These are phyloP conservation scores for Micromesistius poutassou DNA, from an alignment of 2,797 vertebrate species.

Conservation along the genomic window DNA sequence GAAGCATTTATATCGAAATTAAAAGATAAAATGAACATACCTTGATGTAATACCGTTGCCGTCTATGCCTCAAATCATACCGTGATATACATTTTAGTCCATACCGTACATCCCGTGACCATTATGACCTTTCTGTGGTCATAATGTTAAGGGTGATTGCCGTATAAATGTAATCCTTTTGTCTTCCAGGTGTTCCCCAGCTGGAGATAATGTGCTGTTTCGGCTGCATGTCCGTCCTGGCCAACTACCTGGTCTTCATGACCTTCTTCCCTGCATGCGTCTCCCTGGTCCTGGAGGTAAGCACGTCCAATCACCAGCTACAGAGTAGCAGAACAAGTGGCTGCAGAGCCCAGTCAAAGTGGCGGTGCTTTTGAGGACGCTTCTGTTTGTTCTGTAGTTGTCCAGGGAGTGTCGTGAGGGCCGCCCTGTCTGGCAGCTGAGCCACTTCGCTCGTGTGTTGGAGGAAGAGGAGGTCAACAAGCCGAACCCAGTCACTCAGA, in stretches of 20 bases:
- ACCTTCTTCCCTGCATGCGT: slow-evolving; percentile 98
- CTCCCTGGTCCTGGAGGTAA: slow-evolving; percentile 79
- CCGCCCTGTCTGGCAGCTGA: slow-evolving; percentile 94
- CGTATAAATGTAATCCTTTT: neutral
- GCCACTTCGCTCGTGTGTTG: slow-evolving; percentile 81
- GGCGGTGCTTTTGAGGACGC: too few relatives aligned
- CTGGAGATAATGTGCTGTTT: slow-evolving; percentile 99
- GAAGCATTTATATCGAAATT: too few relatives aligned
- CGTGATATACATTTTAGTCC: too few relatives aligned
- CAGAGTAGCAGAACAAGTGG: too few relatives aligned
- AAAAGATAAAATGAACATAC: too few relatives aligned
- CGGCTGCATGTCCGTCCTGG: slow-evolving; percentile 95
- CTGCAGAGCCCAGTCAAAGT: too few relatives aligned
- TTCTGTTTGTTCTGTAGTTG: slow-evolving; percentile 39
- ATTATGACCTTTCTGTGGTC: neutral
- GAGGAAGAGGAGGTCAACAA: slow-evolving; percentile 98
- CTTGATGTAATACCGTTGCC: too few relatives aligned
- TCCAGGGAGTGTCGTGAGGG: slow-evolving; percentile 93
- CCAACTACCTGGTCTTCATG: slow-evolving; percentile 98
- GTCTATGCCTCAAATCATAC: too few relatives aligned
- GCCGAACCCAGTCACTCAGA: slow-evolving; percentile 95
- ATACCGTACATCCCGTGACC: too few relatives aligned
- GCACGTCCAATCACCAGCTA: neutral
- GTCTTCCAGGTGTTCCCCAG: slow-evolving; percentile 60
- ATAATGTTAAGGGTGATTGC: neutral